Evolutionary conservation across 64 coral and sea anemone genomes (phyloP).

Genomic region (Dendronephthya gigantea): DNA sequence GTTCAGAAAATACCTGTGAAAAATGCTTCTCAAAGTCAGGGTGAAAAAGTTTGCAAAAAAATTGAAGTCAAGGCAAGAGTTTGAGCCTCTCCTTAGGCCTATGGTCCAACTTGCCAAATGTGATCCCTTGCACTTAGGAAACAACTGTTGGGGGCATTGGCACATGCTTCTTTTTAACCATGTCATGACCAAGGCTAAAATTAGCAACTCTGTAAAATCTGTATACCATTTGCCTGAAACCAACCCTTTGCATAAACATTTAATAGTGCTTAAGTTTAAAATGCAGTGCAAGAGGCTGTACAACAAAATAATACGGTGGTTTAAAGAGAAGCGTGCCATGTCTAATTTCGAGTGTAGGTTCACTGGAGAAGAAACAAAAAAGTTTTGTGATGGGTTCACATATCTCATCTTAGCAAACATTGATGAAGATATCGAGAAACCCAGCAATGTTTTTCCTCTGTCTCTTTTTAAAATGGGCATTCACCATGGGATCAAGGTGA

Average conservation of each 20-base stretch:
- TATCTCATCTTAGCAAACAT: background rate
- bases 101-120: constrained; percentile 42
- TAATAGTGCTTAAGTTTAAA: constrained; percentile 44
- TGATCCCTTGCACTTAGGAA: constrained; percentile 45
- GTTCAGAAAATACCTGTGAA: constrained; percentile 33
- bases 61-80: constrained; percentile 58
- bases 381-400: background rate
- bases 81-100: constrained; percentile 47
- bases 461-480: background rate
- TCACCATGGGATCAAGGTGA: background rate
- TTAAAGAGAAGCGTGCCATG: constrained; percentile 39
- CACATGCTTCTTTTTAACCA: constrained; percentile 40
- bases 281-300: constrained; percentile 35
- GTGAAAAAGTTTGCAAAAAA: constrained; percentile 33
- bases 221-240: constrained; percentile 30
- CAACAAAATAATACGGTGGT: constrained; percentile 37
- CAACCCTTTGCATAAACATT: constrained; percentile 37
- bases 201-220: constrained; percentile 22
- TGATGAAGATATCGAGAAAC: background rate
- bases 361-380: background rate
- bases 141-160: constrained; percentile 48
- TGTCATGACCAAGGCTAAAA: constrained; percentile 48
- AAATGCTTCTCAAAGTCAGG: constrained; percentile 44
- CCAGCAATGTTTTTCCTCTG: background rate
- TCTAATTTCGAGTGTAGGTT: constrained; percentile 39